Percentiles rank a stretch among this genome's conserved stretches.
These are phyloP conservation scores for Sinocyclocheilus rhinocerous DNA, from an alignment of 2,113 vertebrate species.

Conservation along the genomic window DNA sequence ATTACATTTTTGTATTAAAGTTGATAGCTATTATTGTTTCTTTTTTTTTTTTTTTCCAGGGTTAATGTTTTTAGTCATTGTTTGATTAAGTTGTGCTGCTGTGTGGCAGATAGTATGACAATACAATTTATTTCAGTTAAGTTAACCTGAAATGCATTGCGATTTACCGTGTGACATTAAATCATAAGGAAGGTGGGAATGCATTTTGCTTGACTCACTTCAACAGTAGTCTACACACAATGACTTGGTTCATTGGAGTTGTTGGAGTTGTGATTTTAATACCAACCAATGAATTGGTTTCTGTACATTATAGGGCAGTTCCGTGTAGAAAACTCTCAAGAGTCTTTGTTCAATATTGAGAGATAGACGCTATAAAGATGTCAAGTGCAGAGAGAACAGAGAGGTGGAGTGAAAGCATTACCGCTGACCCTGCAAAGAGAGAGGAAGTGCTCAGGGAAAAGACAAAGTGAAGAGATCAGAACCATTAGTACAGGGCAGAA, in stretches of 20 bases:
- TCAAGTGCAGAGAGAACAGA: slow-evolving; percentile 27
- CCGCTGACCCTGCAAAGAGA: slow-evolving; percentile 20
- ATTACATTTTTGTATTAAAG: neutral
- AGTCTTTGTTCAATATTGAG: slow-evolving; percentile 20
- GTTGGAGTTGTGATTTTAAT: neutral
- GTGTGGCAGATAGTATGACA: neutral
- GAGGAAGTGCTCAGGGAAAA: slow-evolving; percentile 4
- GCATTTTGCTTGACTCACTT: neutral
- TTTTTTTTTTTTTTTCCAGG: neutral
- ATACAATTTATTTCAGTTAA: neutral
- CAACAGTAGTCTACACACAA: neutral
- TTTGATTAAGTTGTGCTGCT: too few species aligned
- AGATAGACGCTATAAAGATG: slow-evolving; percentile 14
- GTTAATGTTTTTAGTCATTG: neutral
- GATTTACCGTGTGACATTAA: neutral
- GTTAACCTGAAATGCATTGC: neutral
- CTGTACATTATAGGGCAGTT: slow-evolving; percentile 17
- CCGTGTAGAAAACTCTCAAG: neutral
- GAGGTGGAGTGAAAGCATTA: slow-evolving; percentile 24
- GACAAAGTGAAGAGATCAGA: slow-evolving; percentile 34
- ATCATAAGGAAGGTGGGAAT: neutral
- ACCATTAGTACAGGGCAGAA: slow-evolving; percentile 18
- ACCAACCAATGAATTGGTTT: neutral
- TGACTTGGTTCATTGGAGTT: neutral
- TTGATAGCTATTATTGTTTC: too few species aligned